Evolutionary conservation across 2,113 vertebrate species (phyloP), one percentile per base, ranked within the genome.

Genomic region (Nannobrachium achirus): DNA sequence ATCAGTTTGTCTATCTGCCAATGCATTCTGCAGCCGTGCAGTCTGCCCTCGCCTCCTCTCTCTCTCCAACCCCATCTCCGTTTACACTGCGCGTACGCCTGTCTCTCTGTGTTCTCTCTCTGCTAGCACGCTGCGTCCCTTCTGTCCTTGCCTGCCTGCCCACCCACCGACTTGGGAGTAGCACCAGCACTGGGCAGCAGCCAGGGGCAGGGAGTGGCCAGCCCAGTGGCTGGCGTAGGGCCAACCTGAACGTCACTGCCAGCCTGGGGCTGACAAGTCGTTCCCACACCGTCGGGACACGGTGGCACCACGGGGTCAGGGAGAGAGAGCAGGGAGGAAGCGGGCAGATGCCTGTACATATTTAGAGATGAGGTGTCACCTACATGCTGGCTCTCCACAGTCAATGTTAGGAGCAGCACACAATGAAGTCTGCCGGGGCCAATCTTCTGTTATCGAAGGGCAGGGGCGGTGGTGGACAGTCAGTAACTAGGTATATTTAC

Each of bases 201-300:
- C 65, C 19, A 0, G 42, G 60, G 67, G n/a, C 56, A 4, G 25
- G 25, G 25, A 33, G 25, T 5, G 25, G 25, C 25, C 25, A 33
- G 25, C 25, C 6, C 25, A n/a, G 0, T 63, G 66, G 61, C 61
- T 63, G 66, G 61, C 61, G 42, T 2, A 1, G 16, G 68, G 74
- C 76, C 76, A 72, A 49, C 58, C 61, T 42, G 58, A 73, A 63
- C 42, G 40, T 56, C 44, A n/a, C 51, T 58, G 65, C 38, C 49
- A 65, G 51, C 65, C 53, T 40, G 14, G 49, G n/a, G 18, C 49
- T 71, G 71, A 76, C 79, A 63, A 74, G 33, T 48, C 70, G 71
- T 71, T 64, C 71, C 76, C 61, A 64, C 66, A 72, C 25, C 25
- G 71, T 49, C 58, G 42, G 78, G 75, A 84, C 77, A 65, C 45